Evolutionary conservation across 2,797 vertebrate species (phyloP).

Genomic region (Lutjanus campechanus): DNA sequence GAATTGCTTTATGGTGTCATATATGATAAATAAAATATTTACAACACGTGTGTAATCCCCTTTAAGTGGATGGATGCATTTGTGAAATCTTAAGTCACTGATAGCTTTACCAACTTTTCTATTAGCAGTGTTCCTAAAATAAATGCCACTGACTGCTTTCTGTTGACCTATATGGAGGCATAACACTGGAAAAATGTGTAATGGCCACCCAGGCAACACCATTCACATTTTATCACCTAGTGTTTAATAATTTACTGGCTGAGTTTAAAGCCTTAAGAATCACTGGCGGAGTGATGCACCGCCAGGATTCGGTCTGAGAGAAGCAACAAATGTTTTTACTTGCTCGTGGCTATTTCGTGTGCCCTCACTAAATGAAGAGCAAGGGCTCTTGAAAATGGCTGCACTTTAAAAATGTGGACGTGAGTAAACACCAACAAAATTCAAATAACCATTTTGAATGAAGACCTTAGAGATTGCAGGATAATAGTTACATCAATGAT

Average conservation of each 20-base stretch:
- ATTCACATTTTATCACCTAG: slow-evolving; percentile 74
- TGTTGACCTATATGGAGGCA: slow-evolving; percentile 43
- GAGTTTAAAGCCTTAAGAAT: slow-evolving; percentile 55
- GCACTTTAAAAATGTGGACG: background rate
- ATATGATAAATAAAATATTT: slow-evolving; percentile 20
- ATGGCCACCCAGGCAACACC: slow-evolving; percentile 62
- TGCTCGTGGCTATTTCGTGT: slow-evolving; percentile 19
- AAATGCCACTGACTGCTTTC: slow-evolving; percentile 36
- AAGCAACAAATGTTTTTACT: slow-evolving; percentile 44
- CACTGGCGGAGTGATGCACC: slow-evolving; percentile 41
- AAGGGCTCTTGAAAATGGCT: slow-evolving; percentile 9
- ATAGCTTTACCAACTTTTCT: slow-evolving; percentile 26
- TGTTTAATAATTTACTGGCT: slow-evolving; percentile 72
- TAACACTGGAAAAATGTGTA: slow-evolving; percentile 57
- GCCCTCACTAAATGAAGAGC: slow-evolving; percentile 36
- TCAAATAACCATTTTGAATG: slow-evolving; percentile 6
- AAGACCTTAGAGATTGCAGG: too few species aligned
- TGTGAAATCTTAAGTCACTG: slow-evolving; percentile 38
- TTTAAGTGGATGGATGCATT: slow-evolving; percentile 27
- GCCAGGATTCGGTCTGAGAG: slow-evolving; percentile 27
- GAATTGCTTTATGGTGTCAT: slow-evolving; percentile 1
- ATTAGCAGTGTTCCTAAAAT: slow-evolving; percentile 39
- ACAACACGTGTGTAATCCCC: background rate
- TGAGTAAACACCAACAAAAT: background rate
- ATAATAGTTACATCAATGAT: background rate